A percentile compares a stretch with the other conserved stretches of the same genome.
Conservation (phyloP, 2,888 invertebrate species). For the Drosophila buzzatii region DNA sequence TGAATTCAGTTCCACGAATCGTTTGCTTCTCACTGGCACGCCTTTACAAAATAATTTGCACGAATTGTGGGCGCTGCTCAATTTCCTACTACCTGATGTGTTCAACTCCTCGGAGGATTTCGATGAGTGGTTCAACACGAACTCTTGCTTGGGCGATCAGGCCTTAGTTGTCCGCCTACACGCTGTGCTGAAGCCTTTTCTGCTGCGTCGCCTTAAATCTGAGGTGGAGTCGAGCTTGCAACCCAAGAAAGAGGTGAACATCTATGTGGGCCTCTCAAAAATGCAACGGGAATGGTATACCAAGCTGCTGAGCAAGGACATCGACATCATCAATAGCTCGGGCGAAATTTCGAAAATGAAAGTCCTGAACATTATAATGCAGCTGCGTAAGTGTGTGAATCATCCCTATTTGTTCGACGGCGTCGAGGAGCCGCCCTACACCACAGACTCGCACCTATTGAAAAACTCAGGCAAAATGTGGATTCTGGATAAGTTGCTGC, state of each 20-base stretch:
- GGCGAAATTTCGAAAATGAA: conserved; percentile 99
- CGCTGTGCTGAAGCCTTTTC: conserved; percentile 96
- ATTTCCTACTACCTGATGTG: conserved; percentile 98
- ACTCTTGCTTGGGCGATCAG: conserved; percentile 96
- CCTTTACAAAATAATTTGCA: conserved; percentile 99
- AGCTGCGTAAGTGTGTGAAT: conserved; percentile 98
- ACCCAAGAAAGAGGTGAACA: conserved; percentile 99
- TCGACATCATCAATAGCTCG: conserved; percentile 98
- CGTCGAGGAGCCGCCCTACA: conserved; percentile 99
- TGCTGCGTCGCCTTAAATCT: conserved; percentile 96
- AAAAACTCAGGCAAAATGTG: conserved; percentile 98
- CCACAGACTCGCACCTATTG: conserved; percentile 97
- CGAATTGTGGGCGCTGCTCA: conserved; percentile 98
- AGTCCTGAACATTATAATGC: conserved; percentile 99
- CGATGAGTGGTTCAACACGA: conserved; percentile 99
- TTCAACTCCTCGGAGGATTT: conserved; percentile 99
- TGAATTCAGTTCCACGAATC: conserved; percentile 98
- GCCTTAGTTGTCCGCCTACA: conserved; percentile 96
- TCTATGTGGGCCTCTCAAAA: conserved; percentile 98
- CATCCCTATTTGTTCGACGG: conserved; percentile 99
- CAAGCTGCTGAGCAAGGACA: conserved; percentile 99
- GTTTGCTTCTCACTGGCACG: conserved; percentile 97
- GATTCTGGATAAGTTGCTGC: conserved; percentile 96
- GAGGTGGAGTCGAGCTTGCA: conserved; percentile 98
- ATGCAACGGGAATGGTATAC: conserved; percentile 99